Conservation (phyloP, 1,140 invertebrate genomes). For the Drosophila setifemur region DNA sequence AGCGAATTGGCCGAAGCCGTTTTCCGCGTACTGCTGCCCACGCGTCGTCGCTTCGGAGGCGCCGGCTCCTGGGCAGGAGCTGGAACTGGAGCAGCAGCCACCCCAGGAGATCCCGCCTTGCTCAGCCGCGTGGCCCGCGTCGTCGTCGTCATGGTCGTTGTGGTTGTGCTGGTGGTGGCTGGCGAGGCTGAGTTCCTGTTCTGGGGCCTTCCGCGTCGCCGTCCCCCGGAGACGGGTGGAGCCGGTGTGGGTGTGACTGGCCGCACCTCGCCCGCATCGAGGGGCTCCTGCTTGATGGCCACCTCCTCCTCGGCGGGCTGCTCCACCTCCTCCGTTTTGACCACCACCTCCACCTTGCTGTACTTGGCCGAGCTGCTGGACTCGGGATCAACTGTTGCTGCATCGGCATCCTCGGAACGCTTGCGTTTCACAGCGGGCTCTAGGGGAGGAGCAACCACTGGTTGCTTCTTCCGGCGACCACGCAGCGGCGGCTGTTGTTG, state of each 20-base stretch:
- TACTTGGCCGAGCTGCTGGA: conserved; percentile 42
- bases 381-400: conserved; percentile 19
- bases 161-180: conserved; percentile 12
- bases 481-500: conserved; percentile 12
- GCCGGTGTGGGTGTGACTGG: conserved; percentile 17
- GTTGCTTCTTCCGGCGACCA: conserved; percentile 29
- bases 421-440: conserved; percentile 59
- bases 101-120: conserved; percentile 62
- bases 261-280: conserved; percentile 46
- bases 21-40: conserved; percentile 51
- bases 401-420: conserved; percentile 50
- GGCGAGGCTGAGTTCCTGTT: conserved; percentile 22
- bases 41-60: conserved; percentile 50
- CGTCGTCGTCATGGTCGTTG: conserved; percentile 3
- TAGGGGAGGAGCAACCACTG: neutral
- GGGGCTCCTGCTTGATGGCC: conserved; percentile 63
- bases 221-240: conserved; percentile 27
- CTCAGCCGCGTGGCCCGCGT: conserved; percentile 71
- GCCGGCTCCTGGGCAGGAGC: conserved; percentile 26
- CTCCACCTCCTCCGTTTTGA: conserved; percentile 19
- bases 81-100: conserved; percentile 14
- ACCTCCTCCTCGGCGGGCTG: conserved; percentile 20
- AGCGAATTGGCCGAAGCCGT: conserved; percentile 52
- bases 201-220: conserved; percentile 55
- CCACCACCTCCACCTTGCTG: conserved; percentile 59